Base-by-base conservation (phyloP, 2,888 invertebrate species). In the Drosophila rellima region DNA sequence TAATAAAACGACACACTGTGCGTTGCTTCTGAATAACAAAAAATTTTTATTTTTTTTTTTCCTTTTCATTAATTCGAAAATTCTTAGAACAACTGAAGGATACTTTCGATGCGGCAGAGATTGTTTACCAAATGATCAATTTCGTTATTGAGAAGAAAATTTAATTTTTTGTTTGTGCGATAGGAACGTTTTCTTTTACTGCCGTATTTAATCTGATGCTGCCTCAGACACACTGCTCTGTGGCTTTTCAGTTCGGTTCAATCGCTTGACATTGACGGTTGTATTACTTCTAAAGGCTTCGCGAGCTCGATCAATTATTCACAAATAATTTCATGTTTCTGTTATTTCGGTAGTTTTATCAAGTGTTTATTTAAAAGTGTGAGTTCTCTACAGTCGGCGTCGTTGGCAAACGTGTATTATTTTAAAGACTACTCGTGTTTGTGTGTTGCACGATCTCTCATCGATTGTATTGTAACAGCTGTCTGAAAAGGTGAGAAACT, bases 251-350 rank as follows among this genome's bases (percentile, higher is more conserved):
- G 78, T 83, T 73, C 31, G 37, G 23, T 67, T 67, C 54, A 45
- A 56, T 40, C 84, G 60, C 63, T 81, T 57, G 63, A 47, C 68
- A 57, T 39, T 45, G 63, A 44, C 73, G 79, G 81, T 83, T 64
- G 70, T 44, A 29, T 35, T 23, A 8, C 17, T 54, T 33, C 2
- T 13, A 5, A n/a, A 17, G 40, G 26, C 40, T 29, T 29, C 61
- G 55, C 37, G 3, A 54, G 20, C 31, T 13, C 29, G 1, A 35
- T 31, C 33, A 40, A 31, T 17, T 11, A 26, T 48, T 18, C 39
- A 17, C 29, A 6, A 48, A 51, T 51, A 47, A 47, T 35, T 57
- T 5, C n/a, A 23, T 15, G 7, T 45, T 3, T 42, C 10, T 8
- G 18, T 18, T 42, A n/a, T 31, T 55, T 42, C 11, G 17, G 39